Base-by-base conservation (phyloP, 2,888 invertebrate species). In the Ennomos quercinarius region DNA sequence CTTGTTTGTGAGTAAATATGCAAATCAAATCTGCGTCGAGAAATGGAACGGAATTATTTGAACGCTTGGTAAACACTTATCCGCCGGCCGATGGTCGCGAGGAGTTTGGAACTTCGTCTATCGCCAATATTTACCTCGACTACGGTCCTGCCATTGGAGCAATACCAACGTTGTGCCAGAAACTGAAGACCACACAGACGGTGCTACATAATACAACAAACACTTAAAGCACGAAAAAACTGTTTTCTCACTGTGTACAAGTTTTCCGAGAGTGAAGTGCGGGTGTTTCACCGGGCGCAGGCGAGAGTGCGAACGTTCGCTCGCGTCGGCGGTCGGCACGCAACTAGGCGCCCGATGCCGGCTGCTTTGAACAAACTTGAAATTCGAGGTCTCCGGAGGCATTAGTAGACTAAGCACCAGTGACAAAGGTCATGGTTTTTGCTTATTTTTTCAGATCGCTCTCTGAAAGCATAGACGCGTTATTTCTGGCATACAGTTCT, bases 71-170 rank as follows among this genome's bases (percentile, higher is more conserved):
- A 76, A 80, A 74, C 71, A 79, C 72, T 76, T 62, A 67, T 74
- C 55, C 64, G 68, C 66, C 69, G 73, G 70, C 71, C 71, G 69
- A 63, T 73, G 73, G 69, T 60, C 66, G 67, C 62, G 66, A 64
- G 65, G 66, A 67, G 42, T 65, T 59, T 58, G 61, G 65, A 66
- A 69, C 71, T 68, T 73, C 71, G 64, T 64, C 64, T 69, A 70
- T 56, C 72, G 80, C 79, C 81, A 87, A 87, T 90, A 88, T 89
- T 91, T 91, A 91, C 90, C 90, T 87, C 81, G 70, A 71, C 76
- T 72, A 78, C 73, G 78, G 70, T 54, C 66, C 72, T 77, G 80
- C 74, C 83, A 85, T 80, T 38, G 43, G 70, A 66, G 64, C 57
- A 73, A 74, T 76, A 78, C 78, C 78, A 75, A 77, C 80, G 80